These are phyloP conservation scores for Hydrolagus colliei DNA, from an alignment of 2,797 vertebrate genomes.

Conservation along the genomic window DNA sequence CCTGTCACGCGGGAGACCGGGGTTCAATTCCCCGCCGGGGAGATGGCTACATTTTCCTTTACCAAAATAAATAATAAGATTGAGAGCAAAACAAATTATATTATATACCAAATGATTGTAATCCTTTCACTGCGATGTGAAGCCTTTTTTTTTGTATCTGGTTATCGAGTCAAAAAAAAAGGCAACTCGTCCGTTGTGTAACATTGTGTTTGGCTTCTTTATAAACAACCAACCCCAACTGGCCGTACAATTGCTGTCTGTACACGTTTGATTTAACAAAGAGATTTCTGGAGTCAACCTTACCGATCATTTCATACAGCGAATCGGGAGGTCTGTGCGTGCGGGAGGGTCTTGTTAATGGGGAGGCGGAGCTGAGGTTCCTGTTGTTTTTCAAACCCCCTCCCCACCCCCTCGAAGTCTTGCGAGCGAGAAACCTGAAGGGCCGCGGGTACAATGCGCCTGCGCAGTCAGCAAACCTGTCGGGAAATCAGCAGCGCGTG, in stretches of 20 bases:
- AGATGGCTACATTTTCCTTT: not conserved
- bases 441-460: not conserved
- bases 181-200: too few species aligned
- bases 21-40: constrained; percentile 30
- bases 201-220: too few species aligned
- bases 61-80: not conserved
- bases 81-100: not conserved
- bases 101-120: too few species aligned
- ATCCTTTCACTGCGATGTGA: too few species aligned
- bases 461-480: not conserved
- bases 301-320: constrained; percentile 16
- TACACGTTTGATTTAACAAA: too few species aligned
- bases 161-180: too few species aligned
- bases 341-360: not conserved
- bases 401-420: too few species aligned
- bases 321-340: not conserved
- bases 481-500: too few species aligned
- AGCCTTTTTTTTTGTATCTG: too few species aligned
- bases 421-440: not conserved
- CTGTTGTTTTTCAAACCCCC: too few species aligned
- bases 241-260: too few species aligned
- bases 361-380: not conserved
- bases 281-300: not conserved
- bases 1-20: constrained; percentile 31
- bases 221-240: too few species aligned